Base-by-base conservation (phyloP, 2,113 vertebrate genomes). In the Anoura caudifer region DNA sequence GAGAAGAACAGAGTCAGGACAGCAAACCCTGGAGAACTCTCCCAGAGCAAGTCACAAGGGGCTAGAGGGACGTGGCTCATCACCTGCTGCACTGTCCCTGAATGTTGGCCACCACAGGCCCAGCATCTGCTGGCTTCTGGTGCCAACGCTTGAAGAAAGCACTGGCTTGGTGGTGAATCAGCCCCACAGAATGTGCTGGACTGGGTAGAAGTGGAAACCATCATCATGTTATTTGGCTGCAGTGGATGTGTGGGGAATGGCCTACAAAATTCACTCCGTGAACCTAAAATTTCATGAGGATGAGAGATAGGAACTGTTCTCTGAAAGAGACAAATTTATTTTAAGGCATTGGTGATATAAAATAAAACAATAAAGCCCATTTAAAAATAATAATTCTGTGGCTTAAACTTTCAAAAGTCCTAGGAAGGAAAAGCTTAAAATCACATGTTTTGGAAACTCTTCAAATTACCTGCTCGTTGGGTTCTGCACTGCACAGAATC, bases 251-350 rank as follows among this genome's bases (percentile, higher is more conserved):
- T 38, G 22, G 38, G 72, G 43, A 87, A 91, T 84, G 56, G 50
- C 72, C 87, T 84, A 95, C 76, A 93, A 96, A 81, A 82, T 89
- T 87, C 10, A 61, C 50, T 93, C 82, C 20, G 0, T 67, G 56
- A 93, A 65, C 45, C 33, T 73, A 56, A 92, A 86, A 69, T 82
- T 90, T 83, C 72, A 84, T 52, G 16, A 94, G 50, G 45, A 36
- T 19, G 8, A 96, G 59, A 75, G 31, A 47, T 11, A 81, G 41
- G 41, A 91, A 59, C 24, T 93, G 36, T 79, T 75, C 81, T 96
- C 72, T 47, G 54, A 76, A 94, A 97, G 28, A 16, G 47, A 77
- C 1, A 54, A 22, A 36, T 92, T 73, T 77, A 82, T 85, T 89
- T 93, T 67, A 91, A 94, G 54, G 47, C 16, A 85, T 31, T n/a